Evolutionary conservation across 2,113 vertebrate species (phyloP), one percentile per base, ranked within the genome.

Genomic region (Scopus umbretta): DNA sequence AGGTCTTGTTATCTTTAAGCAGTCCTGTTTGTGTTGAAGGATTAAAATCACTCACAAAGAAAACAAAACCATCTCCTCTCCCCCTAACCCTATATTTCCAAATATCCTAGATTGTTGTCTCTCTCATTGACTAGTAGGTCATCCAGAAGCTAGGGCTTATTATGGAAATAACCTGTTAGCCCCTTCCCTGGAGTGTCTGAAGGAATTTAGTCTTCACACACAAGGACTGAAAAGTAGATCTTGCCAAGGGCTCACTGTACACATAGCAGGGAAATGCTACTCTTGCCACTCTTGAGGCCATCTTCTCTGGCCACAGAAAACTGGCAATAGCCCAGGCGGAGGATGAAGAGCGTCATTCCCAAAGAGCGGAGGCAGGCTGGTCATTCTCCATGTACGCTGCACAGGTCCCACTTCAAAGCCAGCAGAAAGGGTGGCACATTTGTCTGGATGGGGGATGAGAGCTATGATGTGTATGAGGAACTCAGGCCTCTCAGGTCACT

Each of bases 1-100:
- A 88, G 55, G 53, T 92, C 74, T 92, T 96, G 81, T 92, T 96
- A 92, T 93, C 85, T 94, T 90, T 92, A 88, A 96, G 66, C 85
- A 90, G 76, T 36, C 61, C 9, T 75, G 42, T 91, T 94, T 95
- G 43, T 79, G 34, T 78, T 94, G 88, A 86, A 91, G 86, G 52
- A 95, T 93, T 88, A 95, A 88, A 97, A 96, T 78, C 65, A 82
- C 52, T 85, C 58, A 71, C 63, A 96, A 91, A 71, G 78, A 87
- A 92, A 95, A 78, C 58, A 88, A 93, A 95, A 42, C n/a, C 36
- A 47, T 68, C 67, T 86, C 47, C 27, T 91, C 19, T 87, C 23
- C 45, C 17, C 40, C 38, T 65, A 53, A 22, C 32, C 50, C 73
- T 74, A 67, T 86, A 42, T 85, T 95, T 95, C 72, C 61, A 93